Evolutionary conservation across 1,140 invertebrate genomes (phyloP).

Genomic region (Hypsibius dujardini): DNA sequence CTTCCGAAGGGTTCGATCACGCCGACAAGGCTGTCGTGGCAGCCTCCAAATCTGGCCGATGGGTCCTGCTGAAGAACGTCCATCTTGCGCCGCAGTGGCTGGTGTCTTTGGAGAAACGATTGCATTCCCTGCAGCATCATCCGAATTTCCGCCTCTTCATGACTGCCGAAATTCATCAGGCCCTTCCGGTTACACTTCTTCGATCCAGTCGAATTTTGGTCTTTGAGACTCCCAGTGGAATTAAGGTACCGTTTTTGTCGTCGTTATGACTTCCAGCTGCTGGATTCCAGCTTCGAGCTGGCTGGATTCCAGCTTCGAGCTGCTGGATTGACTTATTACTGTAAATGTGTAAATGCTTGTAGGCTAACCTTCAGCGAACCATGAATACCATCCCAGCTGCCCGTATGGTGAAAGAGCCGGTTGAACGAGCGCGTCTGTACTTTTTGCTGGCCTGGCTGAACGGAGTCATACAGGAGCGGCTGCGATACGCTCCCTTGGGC

Average conservation of each 20-base stretch:
- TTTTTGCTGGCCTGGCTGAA: conserved; percentile 98
- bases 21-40: conserved; percentile 92
- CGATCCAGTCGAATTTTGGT: conserved; percentile 87
- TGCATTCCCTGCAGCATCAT: conserved; percentile 85
- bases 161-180: conserved; percentile 67
- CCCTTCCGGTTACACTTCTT: conserved; percentile 76
- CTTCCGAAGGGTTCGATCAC: conserved; percentile 95
- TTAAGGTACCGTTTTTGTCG: conserved; percentile 37
- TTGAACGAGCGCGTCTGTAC: conserved; percentile 48
- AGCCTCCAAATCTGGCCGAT: conserved; percentile 84
- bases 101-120: conserved; percentile 92
- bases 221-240: conserved; percentile 95
- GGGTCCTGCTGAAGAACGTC: conserved; percentile 98
- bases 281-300: too few relatives aligned
- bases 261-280: too few relatives aligned
- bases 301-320: too few relatives aligned
- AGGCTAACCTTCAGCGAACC: conserved; percentile 77
- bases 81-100: conserved; percentile 96
- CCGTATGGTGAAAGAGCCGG: conserved; percentile 37
- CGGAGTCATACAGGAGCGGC: conserved; percentile 89
- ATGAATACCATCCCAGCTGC: conserved; percentile 68
- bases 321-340: too few relatives aligned
- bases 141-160: conserved; percentile 55
- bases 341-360: too few relatives aligned
- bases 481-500: conserved; percentile 84